phyloP scores from a whole-genome alignment of 2,888 invertebrate species.

The Caenorhabditis zanzibari region DNA sequence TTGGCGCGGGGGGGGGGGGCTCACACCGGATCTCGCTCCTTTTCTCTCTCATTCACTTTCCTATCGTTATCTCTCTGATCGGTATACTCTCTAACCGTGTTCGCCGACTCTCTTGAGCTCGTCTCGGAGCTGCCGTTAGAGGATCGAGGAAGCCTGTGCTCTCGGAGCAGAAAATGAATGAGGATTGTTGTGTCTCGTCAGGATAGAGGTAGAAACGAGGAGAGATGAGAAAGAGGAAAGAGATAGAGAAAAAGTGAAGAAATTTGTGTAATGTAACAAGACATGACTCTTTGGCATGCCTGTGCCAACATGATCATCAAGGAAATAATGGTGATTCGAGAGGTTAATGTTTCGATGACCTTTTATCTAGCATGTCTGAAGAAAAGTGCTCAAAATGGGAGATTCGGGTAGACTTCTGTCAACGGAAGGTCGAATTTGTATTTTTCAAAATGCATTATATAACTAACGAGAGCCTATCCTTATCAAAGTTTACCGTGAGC shows the following conservation, averaged over 20 bases:
- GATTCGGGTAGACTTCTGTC: no score
- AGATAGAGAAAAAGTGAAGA: slow-evolving; percentile 22
- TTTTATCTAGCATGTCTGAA: slow-evolving; percentile 9
- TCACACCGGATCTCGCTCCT: slow-evolving; percentile 45
- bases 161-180: slow-evolving; percentile 52
- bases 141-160: slow-evolving; percentile 14
- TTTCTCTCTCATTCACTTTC: slow-evolving; percentile 12
- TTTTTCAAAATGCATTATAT: no score
- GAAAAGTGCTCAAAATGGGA: no score
- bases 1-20: slow-evolving; percentile 21
- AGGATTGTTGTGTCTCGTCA: slow-evolving; percentile 55
- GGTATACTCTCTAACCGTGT: slow-evolving; percentile 48
- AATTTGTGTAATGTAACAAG: slow-evolving; percentile 62
- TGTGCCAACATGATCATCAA: slow-evolving; percentile 56
- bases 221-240: slow-evolving; percentile 5
- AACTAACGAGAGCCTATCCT: no score
- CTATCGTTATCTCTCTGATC: slow-evolving; percentile 42
- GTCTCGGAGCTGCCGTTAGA: neutral
- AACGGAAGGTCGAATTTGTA: no score
- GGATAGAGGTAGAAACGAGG: slow-evolving; percentile 32
- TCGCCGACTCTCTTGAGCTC: slow-evolving; percentile 48
- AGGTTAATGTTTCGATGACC: slow-evolving; percentile 41
- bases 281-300: slow-evolving; percentile 59
- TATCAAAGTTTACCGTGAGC: no score
- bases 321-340: slow-evolving; percentile 25